Conservation (phyloP, 2,888 invertebrate species). For the Pseudanteris insignis region DNA sequence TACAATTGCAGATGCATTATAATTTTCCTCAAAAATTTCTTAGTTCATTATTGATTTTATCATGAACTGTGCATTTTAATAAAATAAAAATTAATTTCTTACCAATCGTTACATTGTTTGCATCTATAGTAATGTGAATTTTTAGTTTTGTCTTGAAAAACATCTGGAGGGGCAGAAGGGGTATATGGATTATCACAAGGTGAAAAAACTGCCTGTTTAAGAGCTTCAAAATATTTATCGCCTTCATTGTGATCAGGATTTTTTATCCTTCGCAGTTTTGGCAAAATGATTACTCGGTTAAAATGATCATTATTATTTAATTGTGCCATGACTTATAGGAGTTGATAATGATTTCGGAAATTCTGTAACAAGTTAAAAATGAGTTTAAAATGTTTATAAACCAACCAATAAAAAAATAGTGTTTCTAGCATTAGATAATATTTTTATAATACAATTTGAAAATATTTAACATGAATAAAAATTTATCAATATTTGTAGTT, state of each 20-base stretch:
- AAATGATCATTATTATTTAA: not conserved
- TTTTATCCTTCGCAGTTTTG: conserved; percentile 53
- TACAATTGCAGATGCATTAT: too few relatives aligned
- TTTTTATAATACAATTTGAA: too few relatives aligned
- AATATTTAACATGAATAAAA: too few relatives aligned
- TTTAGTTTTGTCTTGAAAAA: conserved; percentile 43
- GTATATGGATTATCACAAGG: conserved; percentile 48
- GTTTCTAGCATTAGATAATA: too few relatives aligned
- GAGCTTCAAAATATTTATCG: conserved; percentile 50
- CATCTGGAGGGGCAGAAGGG: conserved; percentile 52
- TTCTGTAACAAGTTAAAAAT: too few relatives aligned
- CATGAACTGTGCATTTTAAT: too few relatives aligned
- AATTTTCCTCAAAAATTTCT: too few relatives aligned
- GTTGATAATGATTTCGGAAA: not conserved
- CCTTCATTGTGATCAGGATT: conserved; percentile 52
- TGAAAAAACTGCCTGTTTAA: conserved; percentile 56
- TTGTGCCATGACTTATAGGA: conserved; percentile 6
- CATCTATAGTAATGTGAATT: conserved; percentile 50
- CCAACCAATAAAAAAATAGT: too few relatives aligned
- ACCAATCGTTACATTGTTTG: conserved; percentile 60
- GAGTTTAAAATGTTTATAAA: not conserved
- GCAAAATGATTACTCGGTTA: conserved; percentile 26
- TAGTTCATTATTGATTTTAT: too few relatives aligned
- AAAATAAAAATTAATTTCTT: conserved; percentile 35
- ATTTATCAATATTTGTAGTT: too few relatives aligned